These are phyloP conservation scores for Elysia chlorotica DNA, from an alignment of 1,140 invertebrate genomes.

Conservation along the genomic window DNA sequence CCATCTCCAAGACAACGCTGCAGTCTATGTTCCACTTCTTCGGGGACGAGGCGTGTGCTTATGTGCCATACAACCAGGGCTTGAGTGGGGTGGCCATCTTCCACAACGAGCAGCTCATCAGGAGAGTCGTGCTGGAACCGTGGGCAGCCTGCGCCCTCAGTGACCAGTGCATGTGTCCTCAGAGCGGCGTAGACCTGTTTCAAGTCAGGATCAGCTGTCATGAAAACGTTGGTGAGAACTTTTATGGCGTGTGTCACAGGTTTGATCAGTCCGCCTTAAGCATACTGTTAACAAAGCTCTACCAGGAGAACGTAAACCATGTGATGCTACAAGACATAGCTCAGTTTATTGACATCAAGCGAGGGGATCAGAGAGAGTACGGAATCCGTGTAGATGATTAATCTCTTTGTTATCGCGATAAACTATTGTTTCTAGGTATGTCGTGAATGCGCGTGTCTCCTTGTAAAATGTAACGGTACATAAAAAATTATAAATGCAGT, in stretches of 20 bases:
- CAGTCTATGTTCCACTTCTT: background rate
- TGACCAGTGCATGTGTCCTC: background rate
- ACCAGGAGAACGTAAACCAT: constrained; percentile 5
- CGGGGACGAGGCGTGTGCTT: constrained; percentile 4
- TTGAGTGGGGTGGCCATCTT: background rate
- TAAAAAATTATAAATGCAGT: too few relatives aligned
- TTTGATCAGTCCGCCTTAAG: background rate
- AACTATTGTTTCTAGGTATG: too few relatives aligned
- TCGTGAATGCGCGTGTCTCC: too few relatives aligned
- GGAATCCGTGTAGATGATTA: too few relatives aligned
- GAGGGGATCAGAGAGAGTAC: too few relatives aligned
- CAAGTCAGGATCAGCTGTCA: background rate
- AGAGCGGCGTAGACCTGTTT: background rate
- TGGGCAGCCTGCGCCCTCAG: constrained; percentile 5
- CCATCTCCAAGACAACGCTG: background rate
- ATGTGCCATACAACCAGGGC: background rate
- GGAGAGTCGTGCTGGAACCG: background rate
- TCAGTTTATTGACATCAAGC: background rate
- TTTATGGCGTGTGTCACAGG: background rate
- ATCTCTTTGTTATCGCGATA: too few relatives aligned
- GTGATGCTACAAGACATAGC: background rate
- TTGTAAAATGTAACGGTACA: too few relatives aligned
- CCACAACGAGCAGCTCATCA: constrained; percentile 1
- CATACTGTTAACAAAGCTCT: background rate
- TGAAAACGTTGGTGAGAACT: background rate